These are phyloP conservation scores for Caenorhabditis parvicauda DNA, from an alignment of 2,888 invertebrate species.

Conservation along the genomic window DNA sequence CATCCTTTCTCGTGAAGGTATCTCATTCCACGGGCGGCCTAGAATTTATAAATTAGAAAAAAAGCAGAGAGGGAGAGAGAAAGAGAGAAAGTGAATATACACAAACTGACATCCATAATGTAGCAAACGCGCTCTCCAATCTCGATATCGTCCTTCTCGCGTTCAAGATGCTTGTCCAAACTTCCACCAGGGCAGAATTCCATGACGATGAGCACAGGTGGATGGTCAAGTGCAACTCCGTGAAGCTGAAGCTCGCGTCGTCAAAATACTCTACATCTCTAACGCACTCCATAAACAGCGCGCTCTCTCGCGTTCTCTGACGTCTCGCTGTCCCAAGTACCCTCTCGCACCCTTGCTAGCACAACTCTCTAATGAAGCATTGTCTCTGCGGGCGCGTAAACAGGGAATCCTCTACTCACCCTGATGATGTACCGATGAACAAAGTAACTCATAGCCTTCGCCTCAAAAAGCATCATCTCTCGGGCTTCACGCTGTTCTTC, in stretches of 20 bases:
- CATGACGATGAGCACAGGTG: constrained; percentile 97
- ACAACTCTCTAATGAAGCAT: neutral
- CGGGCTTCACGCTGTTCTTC: constrained; percentile 18
- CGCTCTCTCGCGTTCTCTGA: neutral
- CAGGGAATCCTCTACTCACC: constrained; percentile 13
- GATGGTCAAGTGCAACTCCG: constrained; percentile 94
- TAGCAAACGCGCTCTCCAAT: constrained; percentile 23
- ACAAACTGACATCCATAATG: constrained; percentile 17
- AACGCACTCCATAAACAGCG: neutral
- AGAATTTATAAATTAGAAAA: constrained; percentile 9
- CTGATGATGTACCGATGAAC: constrained; percentile 35
- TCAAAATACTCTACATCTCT: neutral
- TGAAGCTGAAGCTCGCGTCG: constrained; percentile 72
- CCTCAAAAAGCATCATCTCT: constrained; percentile 41
- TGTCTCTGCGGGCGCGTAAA: too few relatives aligned
- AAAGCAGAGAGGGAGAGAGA: too few relatives aligned
- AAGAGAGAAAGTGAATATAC: too few relatives aligned
- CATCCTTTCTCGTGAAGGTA: constrained; percentile 79
- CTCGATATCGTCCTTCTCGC: constrained; percentile 8
- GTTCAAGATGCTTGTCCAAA: constrained; percentile 29
- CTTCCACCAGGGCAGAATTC: constrained; percentile 74
- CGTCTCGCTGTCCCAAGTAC: neutral
- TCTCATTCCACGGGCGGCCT: constrained; percentile 77
- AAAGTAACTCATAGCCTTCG: constrained; percentile 39
- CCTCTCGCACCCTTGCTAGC: neutral